These are phyloP conservation scores for Aradophagus sp. DNA, from an alignment of 1,140 invertebrate genomes.

Conservation along the genomic window DNA sequence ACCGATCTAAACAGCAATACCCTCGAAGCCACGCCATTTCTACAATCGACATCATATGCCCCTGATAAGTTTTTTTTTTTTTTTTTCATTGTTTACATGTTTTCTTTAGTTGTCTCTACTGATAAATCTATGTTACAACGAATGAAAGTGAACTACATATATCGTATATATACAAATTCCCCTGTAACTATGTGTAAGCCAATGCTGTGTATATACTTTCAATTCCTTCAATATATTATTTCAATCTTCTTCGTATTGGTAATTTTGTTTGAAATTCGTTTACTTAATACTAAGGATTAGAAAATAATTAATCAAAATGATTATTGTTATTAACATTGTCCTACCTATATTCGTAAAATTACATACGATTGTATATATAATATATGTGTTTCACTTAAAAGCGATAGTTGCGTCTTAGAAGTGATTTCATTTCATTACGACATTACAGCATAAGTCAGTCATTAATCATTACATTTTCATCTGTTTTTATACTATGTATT, in stretches of 20 bases:
- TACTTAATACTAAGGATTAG: too few relatives aligned
- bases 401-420: constrained; percentile 21
- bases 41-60: constrained; percentile 3
- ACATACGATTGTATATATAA: constrained; percentile 42
- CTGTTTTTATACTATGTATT: constrained; percentile 50
- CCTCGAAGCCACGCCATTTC: too few relatives aligned
- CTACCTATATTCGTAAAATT: too few relatives aligned
- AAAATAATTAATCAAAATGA: too few relatives aligned
- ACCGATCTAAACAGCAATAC: constrained; percentile 30
- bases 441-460: constrained; percentile 27
- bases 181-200: constrained; percentile 34
- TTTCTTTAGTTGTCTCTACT: too few relatives aligned
- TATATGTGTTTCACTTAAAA: constrained; percentile 45
- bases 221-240: too few relatives aligned
- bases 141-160: constrained; percentile 51
- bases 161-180: constrained; percentile 34
- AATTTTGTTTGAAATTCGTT: too few relatives aligned
- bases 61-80: too few relatives aligned
- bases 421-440: constrained; percentile 29
- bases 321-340: too few relatives aligned
- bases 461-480: constrained; percentile 45
- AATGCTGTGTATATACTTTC: constrained; percentile 29
- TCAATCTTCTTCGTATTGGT: too few relatives aligned
- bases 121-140: constrained; percentile 48
- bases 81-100: too few relatives aligned